Conservation (phyloP, 2,797 vertebrate genomes). For the Sebastolobus alascanus region DNA sequence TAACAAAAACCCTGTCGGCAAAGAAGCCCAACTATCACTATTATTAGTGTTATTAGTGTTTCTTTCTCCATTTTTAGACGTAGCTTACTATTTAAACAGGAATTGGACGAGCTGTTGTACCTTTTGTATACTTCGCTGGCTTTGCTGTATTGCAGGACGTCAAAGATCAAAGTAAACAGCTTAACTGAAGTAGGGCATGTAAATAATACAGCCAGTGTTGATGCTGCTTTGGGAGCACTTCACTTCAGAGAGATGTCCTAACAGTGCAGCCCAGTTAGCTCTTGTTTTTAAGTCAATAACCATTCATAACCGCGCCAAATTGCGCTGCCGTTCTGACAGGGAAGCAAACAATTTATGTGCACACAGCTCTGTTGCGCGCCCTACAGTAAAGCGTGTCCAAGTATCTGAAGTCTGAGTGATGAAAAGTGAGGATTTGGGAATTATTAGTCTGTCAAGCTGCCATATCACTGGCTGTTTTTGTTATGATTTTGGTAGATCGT, state of each 20-base stretch:
- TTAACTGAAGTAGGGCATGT: constrained; percentile 3
- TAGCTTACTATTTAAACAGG: not conserved
- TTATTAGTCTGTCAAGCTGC: not conserved
- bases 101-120: no score
- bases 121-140: not conserved
- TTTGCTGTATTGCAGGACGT: constrained; percentile 10
- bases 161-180: constrained; percentile 23
- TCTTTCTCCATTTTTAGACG: not conserved
- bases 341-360: constrained; percentile 43
- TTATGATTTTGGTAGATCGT: constrained; percentile 6
- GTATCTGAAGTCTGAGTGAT: constrained; percentile 7
- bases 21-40: not conserved
- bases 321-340: constrained; percentile 4
- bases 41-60: not conserved
- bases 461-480: constrained; percentile 32
- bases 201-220: constrained; percentile 16
- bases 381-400: not conserved
- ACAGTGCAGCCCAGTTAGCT: not conserved
- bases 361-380: not conserved
- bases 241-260: constrained; percentile 8
- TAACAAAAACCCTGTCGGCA: not conserved
- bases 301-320: not conserved
- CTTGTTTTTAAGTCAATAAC: constrained; percentile 14
- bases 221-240: constrained; percentile 25
- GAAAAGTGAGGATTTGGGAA: constrained; percentile 4